A percentile compares a stretch with the other conserved stretches of the same genome.
Evolutionary conservation across 2,113 vertebrate genomes (phyloP).

Genomic region (Tringa solitaria): DNA sequence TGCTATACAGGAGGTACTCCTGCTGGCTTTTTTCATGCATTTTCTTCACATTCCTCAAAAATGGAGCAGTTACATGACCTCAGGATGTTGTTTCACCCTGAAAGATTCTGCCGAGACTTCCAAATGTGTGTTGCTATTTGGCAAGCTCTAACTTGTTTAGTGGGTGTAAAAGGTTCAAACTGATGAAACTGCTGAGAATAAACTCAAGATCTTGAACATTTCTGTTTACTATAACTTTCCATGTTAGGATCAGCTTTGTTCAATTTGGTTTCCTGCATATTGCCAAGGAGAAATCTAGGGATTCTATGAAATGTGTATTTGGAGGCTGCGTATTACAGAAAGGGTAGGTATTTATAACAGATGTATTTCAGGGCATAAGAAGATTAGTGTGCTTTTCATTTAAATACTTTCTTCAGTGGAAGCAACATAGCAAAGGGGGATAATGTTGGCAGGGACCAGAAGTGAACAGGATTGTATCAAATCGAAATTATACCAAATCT

Average conservation of each 20-base stretch:
- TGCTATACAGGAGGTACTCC: not conserved
- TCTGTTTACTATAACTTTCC: not conserved
- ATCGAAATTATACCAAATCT: not conserved
- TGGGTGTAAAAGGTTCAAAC: constrained; percentile 45
- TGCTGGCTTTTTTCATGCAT: not conserved
- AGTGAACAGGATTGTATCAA: not conserved
- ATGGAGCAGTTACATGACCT: constrained; percentile 18
- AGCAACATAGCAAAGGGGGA: not conserved
- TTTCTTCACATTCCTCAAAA: not conserved
- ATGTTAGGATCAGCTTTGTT: not conserved
- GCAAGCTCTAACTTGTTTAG: constrained; percentile 20
- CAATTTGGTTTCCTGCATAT: not conserved
- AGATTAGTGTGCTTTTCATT: not conserved
- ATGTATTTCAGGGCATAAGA: not conserved
- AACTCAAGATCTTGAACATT: not conserved
- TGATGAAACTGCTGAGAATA: not conserved
- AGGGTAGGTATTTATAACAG: not conserved
- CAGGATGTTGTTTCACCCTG: not conserved
- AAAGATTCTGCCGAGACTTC: not conserved
- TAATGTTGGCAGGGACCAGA: not conserved
- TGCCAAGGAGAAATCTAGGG: not conserved
- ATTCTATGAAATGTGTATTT: not conserved
- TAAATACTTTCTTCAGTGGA: not conserved
- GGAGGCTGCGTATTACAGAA: not conserved
- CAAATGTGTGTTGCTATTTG: constrained; percentile 1